phyloP scores from a whole-genome alignment of 2,113 vertebrate genomes.

The Psophia crepitans region DNA sequence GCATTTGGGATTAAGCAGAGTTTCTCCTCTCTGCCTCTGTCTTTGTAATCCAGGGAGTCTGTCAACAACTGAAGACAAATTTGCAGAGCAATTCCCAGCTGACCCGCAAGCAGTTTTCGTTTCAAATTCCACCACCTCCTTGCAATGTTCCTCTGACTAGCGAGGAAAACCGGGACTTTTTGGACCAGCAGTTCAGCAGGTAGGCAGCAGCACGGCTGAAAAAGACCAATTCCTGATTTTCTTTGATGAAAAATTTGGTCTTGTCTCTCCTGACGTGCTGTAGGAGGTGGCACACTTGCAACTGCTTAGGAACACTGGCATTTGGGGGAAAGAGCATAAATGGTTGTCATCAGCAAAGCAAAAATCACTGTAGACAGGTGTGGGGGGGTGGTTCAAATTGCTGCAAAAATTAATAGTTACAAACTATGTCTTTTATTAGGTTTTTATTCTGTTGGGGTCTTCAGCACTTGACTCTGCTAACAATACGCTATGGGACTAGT shows the following conservation, averaged over 20 bases:
- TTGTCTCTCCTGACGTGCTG: background rate
- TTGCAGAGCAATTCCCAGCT: conserved; percentile 15
- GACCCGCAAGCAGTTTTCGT: conserved; percentile 35
- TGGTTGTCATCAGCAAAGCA: conserved; percentile 20
- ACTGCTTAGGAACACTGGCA: background rate
- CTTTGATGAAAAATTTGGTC: background rate
- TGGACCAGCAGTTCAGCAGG: conserved; percentile 20
- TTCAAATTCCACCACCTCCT: conserved; percentile 19
- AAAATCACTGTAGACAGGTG: conserved; percentile 41
- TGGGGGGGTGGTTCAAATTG: conserved; percentile 26
- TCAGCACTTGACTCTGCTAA: background rate
- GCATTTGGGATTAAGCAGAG: conserved; percentile 5
- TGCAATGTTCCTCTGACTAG: background rate
- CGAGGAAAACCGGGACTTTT: background rate
- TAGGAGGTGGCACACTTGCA: background rate
- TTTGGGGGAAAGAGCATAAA: background rate
- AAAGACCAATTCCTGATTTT: background rate
- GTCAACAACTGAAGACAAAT: conserved; percentile 7
- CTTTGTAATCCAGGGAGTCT: background rate
- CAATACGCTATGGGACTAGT: background rate
- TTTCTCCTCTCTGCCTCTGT: background rate
- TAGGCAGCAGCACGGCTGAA: background rate
- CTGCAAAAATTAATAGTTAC: conserved; percentile 67
- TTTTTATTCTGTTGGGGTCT: background rate
- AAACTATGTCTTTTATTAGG: background rate